phyloP scores from a whole-genome alignment of 2,888 invertebrate species.

The Heteropelma amictum region DNA sequence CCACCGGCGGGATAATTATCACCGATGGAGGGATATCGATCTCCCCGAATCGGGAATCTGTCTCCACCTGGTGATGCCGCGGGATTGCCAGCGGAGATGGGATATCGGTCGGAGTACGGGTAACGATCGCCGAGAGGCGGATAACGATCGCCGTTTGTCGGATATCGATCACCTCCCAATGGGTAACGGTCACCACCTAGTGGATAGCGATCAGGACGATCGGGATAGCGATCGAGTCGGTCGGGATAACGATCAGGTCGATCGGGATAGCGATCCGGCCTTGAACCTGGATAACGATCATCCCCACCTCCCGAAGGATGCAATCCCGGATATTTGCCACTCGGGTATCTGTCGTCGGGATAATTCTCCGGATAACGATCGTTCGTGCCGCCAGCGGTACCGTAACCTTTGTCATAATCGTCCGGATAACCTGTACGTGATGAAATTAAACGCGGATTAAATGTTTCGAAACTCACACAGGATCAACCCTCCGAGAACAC shows the following conservation, averaged over 20 bases:
- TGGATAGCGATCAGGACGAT: slow-evolving; percentile 72
- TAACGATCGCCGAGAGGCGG: slow-evolving; percentile 70
- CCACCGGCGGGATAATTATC: slow-evolving; percentile 77
- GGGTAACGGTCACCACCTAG: slow-evolving; percentile 63
- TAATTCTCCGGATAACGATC: slow-evolving; percentile 64
- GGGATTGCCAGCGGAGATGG: slow-evolving; percentile 72
- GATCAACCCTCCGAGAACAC: no score
- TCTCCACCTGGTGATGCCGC: slow-evolving; percentile 62
- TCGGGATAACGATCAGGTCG: slow-evolving; percentile 76
- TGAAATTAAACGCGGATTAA: neutral
- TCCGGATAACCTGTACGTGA: slow-evolving; percentile 68
- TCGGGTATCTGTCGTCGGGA: slow-evolving; percentile 66
- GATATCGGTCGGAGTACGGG: slow-evolving; percentile 76
- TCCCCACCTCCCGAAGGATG: slow-evolving; percentile 44
- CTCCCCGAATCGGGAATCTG: slow-evolving; percentile 78
- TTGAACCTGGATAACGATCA: slow-evolving; percentile 76
- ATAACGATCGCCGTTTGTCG: slow-evolving; percentile 75
- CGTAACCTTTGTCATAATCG: slow-evolving; percentile 71
- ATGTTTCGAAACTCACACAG: no score
- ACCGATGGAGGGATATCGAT: slow-evolving; percentile 79
- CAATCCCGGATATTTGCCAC: slow-evolving; percentile 61
- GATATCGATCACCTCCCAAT: slow-evolving; percentile 62
- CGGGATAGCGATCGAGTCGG: slow-evolving; percentile 72
- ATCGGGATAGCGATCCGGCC: slow-evolving; percentile 55
- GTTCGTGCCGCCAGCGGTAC: slow-evolving; percentile 56